Percentiles rank a stretch among this genome's conserved stretches.
Conservation (phyloP, 2,888 invertebrate species). For the Meiosimyza decipiens region DNA sequence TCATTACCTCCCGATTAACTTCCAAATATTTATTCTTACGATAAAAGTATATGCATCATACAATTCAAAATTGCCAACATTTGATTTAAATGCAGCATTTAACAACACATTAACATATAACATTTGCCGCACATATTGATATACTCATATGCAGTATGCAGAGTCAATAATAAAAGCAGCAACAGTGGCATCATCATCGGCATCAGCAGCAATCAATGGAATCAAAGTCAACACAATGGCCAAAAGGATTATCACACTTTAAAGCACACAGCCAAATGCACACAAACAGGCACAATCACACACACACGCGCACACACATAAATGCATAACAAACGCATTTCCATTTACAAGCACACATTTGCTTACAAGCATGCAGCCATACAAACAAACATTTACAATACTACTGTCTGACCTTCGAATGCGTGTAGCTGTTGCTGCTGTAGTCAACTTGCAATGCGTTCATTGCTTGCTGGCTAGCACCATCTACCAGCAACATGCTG, state of each 20-base stretch:
- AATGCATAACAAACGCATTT: neutral
- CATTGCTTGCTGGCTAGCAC: neutral
- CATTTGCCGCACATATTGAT: neutral
- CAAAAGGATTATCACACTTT: conserved; percentile 34
- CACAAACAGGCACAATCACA: neutral
- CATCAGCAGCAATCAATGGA: conserved; percentile 19
- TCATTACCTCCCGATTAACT: too few species aligned
- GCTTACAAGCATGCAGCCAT: too few species aligned
- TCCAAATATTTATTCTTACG: too few species aligned
- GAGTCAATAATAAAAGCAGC: neutral
- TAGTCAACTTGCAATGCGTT: neutral
- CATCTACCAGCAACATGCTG: neutral
- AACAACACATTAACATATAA: neutral
- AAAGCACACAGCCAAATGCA: conserved; percentile 20
- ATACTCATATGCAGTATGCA: neutral
- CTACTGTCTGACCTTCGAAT: conserved; percentile 34
- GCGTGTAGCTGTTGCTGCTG: conserved; percentile 13
- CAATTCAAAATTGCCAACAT: too few species aligned
- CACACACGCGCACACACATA: conserved; percentile 3
- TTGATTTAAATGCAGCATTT: too few species aligned
- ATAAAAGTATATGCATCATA: too few species aligned
- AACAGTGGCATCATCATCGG: neutral
- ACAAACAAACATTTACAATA: neutral
- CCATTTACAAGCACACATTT: too few species aligned
- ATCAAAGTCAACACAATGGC: conserved; percentile 33